Conservation (phyloP, 2,888 invertebrate species). For the Adineta ricciae region DNA sequence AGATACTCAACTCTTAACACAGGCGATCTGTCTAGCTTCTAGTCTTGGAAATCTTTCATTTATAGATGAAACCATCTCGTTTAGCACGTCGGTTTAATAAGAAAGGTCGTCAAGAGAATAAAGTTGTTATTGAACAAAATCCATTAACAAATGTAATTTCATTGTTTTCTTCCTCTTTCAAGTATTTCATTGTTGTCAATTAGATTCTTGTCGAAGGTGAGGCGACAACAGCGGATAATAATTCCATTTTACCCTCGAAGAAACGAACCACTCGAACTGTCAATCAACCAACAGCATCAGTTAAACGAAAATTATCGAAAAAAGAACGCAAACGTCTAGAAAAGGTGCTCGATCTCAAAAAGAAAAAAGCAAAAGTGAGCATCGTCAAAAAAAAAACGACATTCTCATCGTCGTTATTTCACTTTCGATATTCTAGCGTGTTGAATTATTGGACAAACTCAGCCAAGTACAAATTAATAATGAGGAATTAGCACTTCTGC, state of each 20-base stretch:
- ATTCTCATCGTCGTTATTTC: not conserved
- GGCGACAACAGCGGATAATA: not conserved
- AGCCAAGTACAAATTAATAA: constrained; percentile 22
- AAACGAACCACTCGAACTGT: not conserved
- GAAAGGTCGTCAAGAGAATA: not conserved
- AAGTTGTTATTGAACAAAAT: not conserved
- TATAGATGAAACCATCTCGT: constrained; percentile 12
- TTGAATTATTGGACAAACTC: constrained; percentile 29
- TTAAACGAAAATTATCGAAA: constrained; percentile 19
- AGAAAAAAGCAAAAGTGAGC: constrained; percentile 25
- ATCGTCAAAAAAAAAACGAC: too few relatives aligned
- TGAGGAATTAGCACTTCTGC: constrained; percentile 24
- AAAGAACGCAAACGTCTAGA: constrained; percentile 31
- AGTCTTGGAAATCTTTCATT: not conserved
- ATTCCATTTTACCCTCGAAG: constrained; percentile 1
- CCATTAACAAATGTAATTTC: not conserved
- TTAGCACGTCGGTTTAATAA: constrained; percentile 5
- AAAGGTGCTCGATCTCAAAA: constrained; percentile 30
- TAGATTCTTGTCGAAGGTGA: not conserved
- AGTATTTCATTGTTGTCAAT: not conserved
- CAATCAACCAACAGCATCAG: not conserved
- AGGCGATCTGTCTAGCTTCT: not conserved
- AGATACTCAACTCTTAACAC: not conserved
- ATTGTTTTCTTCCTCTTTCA: not conserved
- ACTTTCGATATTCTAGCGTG: not conserved